These are phyloP conservation scores for Cantharis flavilabris DNA, from an alignment of 2,888 invertebrate species.

Conservation along the genomic window DNA sequence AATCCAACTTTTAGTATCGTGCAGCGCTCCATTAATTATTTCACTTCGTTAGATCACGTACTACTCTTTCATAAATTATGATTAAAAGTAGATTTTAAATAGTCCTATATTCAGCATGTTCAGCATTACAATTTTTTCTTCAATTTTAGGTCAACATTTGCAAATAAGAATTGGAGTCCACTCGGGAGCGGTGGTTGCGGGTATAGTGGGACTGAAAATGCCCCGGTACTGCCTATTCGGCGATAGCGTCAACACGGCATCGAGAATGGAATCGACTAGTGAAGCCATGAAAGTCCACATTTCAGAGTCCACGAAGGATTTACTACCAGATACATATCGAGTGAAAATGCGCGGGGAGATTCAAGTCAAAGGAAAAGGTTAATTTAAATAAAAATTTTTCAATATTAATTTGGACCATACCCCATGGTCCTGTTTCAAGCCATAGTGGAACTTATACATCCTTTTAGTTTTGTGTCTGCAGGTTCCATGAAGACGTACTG, in stretches of 20 bases:
- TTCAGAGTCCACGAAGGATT: constrained; percentile 82
- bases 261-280: constrained; percentile 91
- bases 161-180: constrained; percentile 87
- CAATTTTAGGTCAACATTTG: constrained; percentile 71
- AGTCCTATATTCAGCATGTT: too few species aligned
- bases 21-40: not conserved
- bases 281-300: constrained; percentile 94
- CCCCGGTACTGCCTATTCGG: constrained; percentile 87
- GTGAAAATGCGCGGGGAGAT: constrained; percentile 82
- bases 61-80: not conserved
- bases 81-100: not conserved
- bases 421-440: not conserved
- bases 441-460: not conserved
- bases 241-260: constrained; percentile 89
- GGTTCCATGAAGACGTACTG: constrained; percentile 89
- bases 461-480: constrained; percentile 44
- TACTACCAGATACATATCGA: constrained; percentile 74
- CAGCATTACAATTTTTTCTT: not conserved
- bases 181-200: constrained; percentile 90
- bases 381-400: constrained; percentile 14
- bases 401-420: not conserved
- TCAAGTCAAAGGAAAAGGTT: constrained; percentile 89
- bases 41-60: not conserved
- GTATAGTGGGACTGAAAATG: constrained; percentile 94
- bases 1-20: not conserved